A percentile compares a stretch with the other conserved stretches of the same genome.
Conservation (phyloP, 2,888 invertebrate species). For the Dryococelus australis region DNA sequence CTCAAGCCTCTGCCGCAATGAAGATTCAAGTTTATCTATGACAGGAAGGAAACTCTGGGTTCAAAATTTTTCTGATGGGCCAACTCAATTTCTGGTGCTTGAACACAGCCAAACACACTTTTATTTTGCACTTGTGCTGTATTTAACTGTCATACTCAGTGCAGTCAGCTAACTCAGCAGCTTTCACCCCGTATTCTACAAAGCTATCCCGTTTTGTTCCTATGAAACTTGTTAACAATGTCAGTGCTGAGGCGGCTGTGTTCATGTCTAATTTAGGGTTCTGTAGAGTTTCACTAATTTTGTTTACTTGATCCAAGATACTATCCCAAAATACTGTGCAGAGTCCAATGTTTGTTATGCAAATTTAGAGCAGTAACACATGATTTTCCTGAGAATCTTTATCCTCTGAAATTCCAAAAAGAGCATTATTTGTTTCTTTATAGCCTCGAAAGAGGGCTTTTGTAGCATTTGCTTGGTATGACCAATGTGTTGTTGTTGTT, state of each 20-base stretch:
- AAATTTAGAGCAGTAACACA: too few relatives aligned
- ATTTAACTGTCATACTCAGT: not conserved
- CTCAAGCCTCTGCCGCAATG: not conserved
- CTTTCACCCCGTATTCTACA: not conserved
- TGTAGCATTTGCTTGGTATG: too few relatives aligned
- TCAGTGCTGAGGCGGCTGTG: too few relatives aligned
- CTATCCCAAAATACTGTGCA: too few relatives aligned
- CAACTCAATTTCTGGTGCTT: not conserved
- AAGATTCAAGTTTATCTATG: not conserved
- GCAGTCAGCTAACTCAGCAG: not conserved
- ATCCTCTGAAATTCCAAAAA: too few relatives aligned
- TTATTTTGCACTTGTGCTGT: not conserved
- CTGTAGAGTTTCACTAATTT: not conserved
- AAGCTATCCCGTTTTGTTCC: not conserved
- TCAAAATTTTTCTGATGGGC: not conserved
- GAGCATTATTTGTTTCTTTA: too few relatives aligned
- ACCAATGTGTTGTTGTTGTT: too few relatives aligned
- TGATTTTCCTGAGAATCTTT: too few relatives aligned
- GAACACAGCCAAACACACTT: not conserved
- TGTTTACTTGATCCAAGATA: not conserved
- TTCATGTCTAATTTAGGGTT: not conserved
- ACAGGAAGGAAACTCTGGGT: not conserved
- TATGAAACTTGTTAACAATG: not conserved
- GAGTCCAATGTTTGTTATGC: too few relatives aligned
- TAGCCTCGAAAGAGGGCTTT: too few relatives aligned